Percentiles rank a stretch among this genome's conserved stretches.
Conservation (phyloP, 1,140 invertebrate species). For the Scaptomyza montana region DNA sequence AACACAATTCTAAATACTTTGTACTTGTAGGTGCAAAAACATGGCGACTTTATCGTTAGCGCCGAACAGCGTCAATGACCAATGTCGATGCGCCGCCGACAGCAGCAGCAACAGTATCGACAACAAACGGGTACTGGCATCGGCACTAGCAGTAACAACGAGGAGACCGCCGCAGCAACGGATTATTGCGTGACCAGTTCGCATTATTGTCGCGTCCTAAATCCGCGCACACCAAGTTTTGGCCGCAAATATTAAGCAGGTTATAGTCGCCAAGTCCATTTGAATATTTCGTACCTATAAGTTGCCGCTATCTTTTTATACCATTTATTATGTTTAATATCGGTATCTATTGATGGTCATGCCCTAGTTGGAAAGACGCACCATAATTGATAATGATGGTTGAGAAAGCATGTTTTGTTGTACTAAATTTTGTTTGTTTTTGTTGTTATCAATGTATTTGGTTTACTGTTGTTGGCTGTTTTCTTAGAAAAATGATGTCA, state of each 20-base stretch:
- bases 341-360: slow-evolving; percentile 57
- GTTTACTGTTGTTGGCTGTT: slow-evolving; percentile 29
- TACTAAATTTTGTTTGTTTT: slow-evolving; percentile 10
- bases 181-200: slow-evolving; percentile 83
- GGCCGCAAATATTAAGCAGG: slow-evolving; percentile 76
- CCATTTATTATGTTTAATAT: slow-evolving; percentile 33
- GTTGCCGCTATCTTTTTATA: slow-evolving; percentile 16
- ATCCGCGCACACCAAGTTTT: slow-evolving; percentile 77
- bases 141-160: slow-evolving; percentile 28
- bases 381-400: slow-evolving; percentile 62
- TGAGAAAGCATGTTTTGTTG: slow-evolving; percentile 15
- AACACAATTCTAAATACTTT: neutral
- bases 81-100: slow-evolving; percentile 77
- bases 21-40: slow-evolving; percentile 68
- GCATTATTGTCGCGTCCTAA: slow-evolving; percentile 83
- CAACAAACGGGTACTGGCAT: neutral
- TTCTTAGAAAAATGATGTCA: slow-evolving; percentile 68
- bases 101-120: slow-evolving; percentile 19
- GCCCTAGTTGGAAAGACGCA: slow-evolving; percentile 21
- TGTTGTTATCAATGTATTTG: slow-evolving; percentile 52
- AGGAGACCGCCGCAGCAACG: slow-evolving; percentile 43
- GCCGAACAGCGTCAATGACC: slow-evolving; percentile 76
- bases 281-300: slow-evolving; percentile 36
- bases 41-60: slow-evolving; percentile 74
- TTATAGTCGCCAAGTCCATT: slow-evolving; percentile 36